These are phyloP conservation scores for Drosophila repleta DNA, from an alignment of 1,140 invertebrate species.

Conservation along the genomic window DNA sequence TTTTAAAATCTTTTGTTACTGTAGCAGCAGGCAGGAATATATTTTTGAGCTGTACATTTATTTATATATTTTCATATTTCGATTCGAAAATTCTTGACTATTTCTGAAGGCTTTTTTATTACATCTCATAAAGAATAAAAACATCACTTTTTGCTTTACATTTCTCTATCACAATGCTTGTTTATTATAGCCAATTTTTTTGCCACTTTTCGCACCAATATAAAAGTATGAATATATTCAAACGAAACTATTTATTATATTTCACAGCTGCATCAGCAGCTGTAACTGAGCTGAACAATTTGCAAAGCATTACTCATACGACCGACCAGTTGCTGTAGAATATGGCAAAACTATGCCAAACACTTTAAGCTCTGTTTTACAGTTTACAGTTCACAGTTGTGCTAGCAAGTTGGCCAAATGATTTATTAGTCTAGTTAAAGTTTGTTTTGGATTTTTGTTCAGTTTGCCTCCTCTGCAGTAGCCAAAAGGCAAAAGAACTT, in stretches of 20 bases:
- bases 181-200: neutral
- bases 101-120: no score
- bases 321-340: conserved; percentile 3
- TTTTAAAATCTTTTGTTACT: no score
- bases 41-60: no score
- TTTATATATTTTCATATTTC: no score
- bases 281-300: conserved; percentile 1
- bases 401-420: conserved; percentile 48
- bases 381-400: conserved; percentile 24
- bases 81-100: no score
- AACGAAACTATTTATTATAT: conserved; percentile 11
- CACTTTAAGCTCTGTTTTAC: conserved; percentile 14
- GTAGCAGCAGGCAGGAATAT: no score
- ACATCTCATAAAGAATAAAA: no score
- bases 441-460: conserved; percentile 50
- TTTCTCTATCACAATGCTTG: neutral
- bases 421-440: conserved; percentile 65
- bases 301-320: conserved; percentile 34
- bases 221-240: neutral
- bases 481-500: conserved; percentile 79
- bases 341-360: neutral
- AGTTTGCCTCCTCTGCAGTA: conserved; percentile 43
- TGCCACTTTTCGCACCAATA: no score
- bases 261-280: neutral
- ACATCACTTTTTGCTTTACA: neutral